phyloP scores from a whole-genome alignment of 2,797 vertebrate genomes.

The Gallinago nigripennis region DNA sequence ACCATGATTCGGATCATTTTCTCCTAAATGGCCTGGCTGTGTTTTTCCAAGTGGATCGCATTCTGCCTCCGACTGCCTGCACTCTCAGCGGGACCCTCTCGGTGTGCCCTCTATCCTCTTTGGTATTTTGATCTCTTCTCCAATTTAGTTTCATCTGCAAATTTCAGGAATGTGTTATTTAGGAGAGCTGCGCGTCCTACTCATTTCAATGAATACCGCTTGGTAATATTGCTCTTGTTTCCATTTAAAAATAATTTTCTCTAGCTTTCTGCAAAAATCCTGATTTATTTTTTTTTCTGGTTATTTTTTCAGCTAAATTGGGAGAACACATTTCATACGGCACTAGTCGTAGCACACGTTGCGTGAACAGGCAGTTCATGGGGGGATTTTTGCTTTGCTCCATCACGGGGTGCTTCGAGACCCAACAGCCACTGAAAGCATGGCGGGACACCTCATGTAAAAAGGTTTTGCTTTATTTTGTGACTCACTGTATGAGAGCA shows the following conservation, averaged over 20 bases:
- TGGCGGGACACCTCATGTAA: accelerated
- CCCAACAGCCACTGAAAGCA: background rate
- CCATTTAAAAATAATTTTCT: background rate
- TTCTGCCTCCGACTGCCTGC: background rate
- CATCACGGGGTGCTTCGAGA: background rate
- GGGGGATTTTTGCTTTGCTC: background rate
- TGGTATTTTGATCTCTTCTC: background rate
- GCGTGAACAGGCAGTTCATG: background rate
- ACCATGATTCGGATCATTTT: background rate
- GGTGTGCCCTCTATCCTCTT: background rate
- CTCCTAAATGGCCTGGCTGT: background rate
- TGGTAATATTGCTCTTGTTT: background rate
- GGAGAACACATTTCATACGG: background rate
- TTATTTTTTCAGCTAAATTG: background rate
- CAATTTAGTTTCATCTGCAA: background rate
- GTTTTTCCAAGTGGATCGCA: background rate
- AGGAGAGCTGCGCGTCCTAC: background rate
- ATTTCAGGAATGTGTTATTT: background rate
- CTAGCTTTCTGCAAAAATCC: background rate
- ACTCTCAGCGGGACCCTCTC: background rate
- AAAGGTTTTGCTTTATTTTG: background rate
- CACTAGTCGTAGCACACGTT: background rate
- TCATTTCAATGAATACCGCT: background rate
- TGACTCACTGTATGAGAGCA: background rate
- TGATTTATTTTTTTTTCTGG: background rate